Evolutionary conservation across 1,140 invertebrate genomes (phyloP), one percentile per base, ranked within the genome.

Genomic region (Metaphire vulgaris): DNA sequence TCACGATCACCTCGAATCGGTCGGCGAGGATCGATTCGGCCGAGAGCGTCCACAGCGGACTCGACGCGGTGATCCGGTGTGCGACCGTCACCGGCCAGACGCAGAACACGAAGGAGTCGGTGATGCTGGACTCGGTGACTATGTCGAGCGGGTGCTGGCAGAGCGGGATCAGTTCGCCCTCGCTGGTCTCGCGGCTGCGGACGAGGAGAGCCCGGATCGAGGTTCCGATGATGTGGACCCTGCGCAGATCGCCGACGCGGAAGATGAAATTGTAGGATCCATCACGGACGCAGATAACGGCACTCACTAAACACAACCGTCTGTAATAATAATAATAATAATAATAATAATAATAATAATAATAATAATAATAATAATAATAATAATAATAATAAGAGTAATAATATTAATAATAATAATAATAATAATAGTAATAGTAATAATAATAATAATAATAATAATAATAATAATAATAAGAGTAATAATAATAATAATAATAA

Each of bases 201-300:
- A 99, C 96, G 69, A 99, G 86, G 84, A 97, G 92, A 0, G 95
- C 95, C 66, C 93, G 86, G 1, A 98, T 91, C 77, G 91, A 92
- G 68, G 88, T 94, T 28, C 95, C 94, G 67, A 99, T 97, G 72
- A 99, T 94, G 85, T 98, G 96, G 15, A 94, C 33, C 33, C 41
- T 98, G 71, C 97, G 88, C 93, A 99, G 97, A 86, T 99, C 97
- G 1, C 97, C 97, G 0, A 99, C 95, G 6, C 97, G 89, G 86
- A 99, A 98, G 91, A 98, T 93, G 21, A 99, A 87, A 81, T 94
- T 94, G 1, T 98, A 86, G 76, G 93, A 89, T 0, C 94, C 94
- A 83, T 89, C 86, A 72, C 94, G 88, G 82, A 92, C 90, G 82
- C 93, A 95, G 80, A 97, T 92, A 21, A 95, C 92, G 1, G 94